Evolutionary conservation across 2,797 vertebrate genomes (phyloP).

Genomic region (Poliocrania exsul): DNA sequence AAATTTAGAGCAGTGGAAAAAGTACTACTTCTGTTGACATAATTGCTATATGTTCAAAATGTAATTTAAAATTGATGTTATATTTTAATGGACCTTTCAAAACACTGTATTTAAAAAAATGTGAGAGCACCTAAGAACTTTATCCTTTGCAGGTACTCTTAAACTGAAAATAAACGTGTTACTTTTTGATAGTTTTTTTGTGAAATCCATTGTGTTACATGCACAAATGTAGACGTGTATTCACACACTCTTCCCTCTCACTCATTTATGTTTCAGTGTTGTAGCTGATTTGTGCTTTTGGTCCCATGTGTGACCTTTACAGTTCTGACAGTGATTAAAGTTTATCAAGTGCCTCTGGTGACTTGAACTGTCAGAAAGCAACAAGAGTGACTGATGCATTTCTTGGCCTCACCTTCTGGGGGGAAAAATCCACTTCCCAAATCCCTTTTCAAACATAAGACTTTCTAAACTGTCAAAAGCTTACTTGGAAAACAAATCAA

Average conservation of each 20-base stretch:
- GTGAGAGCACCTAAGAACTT: not conserved
- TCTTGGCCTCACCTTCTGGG: slow-evolving; percentile 30
- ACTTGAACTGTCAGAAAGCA: slow-evolving; percentile 69
- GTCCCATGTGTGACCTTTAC: slow-evolving; percentile 56
- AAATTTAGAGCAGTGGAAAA: not conserved
- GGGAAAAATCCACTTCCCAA: not conserved
- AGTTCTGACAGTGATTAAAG: slow-evolving; percentile 71
- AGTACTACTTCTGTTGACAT: not conserved
- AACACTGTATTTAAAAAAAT: not conserved
- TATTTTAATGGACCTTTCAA: not conserved
- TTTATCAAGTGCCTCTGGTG: slow-evolving; percentile 70
- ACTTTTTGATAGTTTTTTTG: not conserved
- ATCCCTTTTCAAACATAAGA: slow-evolving; percentile 27
- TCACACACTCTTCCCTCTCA: not conserved
- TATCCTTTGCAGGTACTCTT: not conserved
- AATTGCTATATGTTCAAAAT: not conserved
- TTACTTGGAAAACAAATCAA: slow-evolving; percentile 46
- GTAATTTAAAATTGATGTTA: not conserved
- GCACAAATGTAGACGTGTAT: accelerated
- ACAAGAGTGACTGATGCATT: slow-evolving; percentile 67
- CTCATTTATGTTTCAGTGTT: not conserved
- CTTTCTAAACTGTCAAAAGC: slow-evolving; percentile 30
- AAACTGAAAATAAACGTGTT: not conserved
- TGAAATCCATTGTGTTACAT: not conserved
- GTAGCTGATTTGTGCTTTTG: slow-evolving; percentile 39